Base-by-base conservation (phyloP, 2,797 vertebrate genomes). In the Numenius phaeopus region DNA sequence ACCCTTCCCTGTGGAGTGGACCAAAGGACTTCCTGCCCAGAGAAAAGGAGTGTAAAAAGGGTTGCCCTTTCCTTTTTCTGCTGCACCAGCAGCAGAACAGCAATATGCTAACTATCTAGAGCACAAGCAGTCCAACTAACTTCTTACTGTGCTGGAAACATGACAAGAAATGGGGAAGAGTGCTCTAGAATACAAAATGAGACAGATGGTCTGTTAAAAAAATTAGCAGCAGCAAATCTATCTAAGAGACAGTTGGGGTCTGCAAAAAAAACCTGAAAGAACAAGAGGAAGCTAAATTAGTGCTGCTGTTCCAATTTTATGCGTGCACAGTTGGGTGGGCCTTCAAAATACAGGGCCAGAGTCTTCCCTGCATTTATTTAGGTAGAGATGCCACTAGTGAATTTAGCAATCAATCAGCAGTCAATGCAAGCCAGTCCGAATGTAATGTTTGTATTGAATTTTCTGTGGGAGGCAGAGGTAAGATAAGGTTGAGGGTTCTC, bases 101-200 rank as follows among this genome's bases (percentile, higher is more conserved):
- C 70, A 89, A 62, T 67, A 80, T 69, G 50, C 39, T 92, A 89
- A 42, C 44, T 88, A 67, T 57, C 44, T 46, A 40, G 76, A 90
- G 26, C 55, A 69, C 0, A 0, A 89, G 66, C 85, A 76, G 59
- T 59, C 62, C 77, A 94, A 81, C 58, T 79, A 82, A 83, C 70
- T 93, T 91, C 57, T 92, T 80, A 61, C 49, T 88, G 34, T 64
- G 52, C 66, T 96, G 93, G 83, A 95, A 90, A 49, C 26, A 9
- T n/a, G 55, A 77, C 86, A 93, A 91, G 49, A 77, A 93, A 89
- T 15, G 7, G 7, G 32, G 19, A 85, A 85, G 67, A 96, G 90
- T 61, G 58, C 59, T 90, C 59, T 87, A 89, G 88, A 92, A 92
- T 91, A 71, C 46, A 79, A 92, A 95, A 92, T 87, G 57, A 82